A percentile compares a stretch with the other conserved stretches of the same genome.
These are phyloP conservation scores for Spodoptera littoralis DNA, from an alignment of 2,888 invertebrate species.

Conservation along the genomic window DNA sequence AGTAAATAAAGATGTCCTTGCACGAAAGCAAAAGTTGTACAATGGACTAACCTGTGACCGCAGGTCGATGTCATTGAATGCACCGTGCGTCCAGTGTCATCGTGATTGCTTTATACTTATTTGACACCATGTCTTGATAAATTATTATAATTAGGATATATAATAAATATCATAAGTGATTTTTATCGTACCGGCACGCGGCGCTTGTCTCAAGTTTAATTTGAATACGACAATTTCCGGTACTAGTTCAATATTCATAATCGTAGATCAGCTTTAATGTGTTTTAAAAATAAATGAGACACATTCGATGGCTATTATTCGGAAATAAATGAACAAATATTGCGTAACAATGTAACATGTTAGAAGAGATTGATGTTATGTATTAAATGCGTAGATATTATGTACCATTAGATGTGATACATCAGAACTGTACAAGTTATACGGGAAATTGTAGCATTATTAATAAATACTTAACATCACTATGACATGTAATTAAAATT, in stretches of 20 bases:
- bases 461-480: conserved; percentile 31
- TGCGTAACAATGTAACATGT: conserved; percentile 30
- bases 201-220: conserved; percentile 15
- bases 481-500: conserved; percentile 32
- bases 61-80: conserved; percentile 36
- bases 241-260: conserved; percentile 27
- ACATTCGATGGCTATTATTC: not conserved
- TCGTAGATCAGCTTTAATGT: conserved; percentile 13
- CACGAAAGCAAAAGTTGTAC: conserved; percentile 58
- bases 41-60: conserved; percentile 51
- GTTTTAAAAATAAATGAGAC: too few species aligned
- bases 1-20: conserved; percentile 54
- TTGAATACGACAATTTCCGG: conserved; percentile 39
- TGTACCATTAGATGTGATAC: not conserved
- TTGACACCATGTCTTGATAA: conserved; percentile 6
- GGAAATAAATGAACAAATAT: conserved; percentile 10
- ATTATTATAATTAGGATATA: conserved; percentile 13
- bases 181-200: conserved; percentile 1
- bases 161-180: conserved; percentile 4
- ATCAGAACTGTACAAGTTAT: conserved; percentile 21
- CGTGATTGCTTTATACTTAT: conserved; percentile 1
- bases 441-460: conserved; percentile 30
- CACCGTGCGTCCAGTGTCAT: conserved; percentile 17
- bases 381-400: conserved; percentile 17
- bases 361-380: conserved; percentile 6